Conservation (phyloP, 2,888 invertebrate species). For the Adelphocoris suturalis region DNA sequence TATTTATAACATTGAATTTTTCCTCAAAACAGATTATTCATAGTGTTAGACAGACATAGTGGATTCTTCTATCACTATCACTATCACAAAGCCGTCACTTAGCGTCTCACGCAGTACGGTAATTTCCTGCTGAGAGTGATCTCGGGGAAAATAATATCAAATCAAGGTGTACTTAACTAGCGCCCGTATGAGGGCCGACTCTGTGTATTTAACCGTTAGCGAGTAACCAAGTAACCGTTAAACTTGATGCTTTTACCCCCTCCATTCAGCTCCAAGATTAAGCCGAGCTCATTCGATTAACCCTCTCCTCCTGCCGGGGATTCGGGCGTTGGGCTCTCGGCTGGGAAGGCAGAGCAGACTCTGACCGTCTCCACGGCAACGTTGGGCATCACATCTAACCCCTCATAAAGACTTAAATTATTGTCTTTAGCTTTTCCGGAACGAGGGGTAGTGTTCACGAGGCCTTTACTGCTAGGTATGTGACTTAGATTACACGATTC, state of each 20-base stretch:
- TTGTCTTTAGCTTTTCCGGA: slow-evolving; percentile 61
- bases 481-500: slow-evolving; percentile 54
- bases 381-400: background rate
- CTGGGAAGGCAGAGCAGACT: slow-evolving; percentile 27
- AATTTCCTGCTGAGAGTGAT: background rate
- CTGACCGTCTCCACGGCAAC: slow-evolving; percentile 2
- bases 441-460: slow-evolving; percentile 43
- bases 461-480: slow-evolving; percentile 39
- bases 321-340: slow-evolving; percentile 1
- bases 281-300: slow-evolving; percentile 65
- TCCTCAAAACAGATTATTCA: too few species aligned
- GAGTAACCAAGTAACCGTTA: slow-evolving; percentile 56
- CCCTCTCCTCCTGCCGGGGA: background rate
- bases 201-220: slow-evolving; percentile 39
- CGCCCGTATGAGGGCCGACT: background rate
- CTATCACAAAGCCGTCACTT: too few species aligned
- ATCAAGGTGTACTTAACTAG: background rate
- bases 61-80: too few species aligned
- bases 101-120: background rate
- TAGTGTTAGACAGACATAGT: too few species aligned
- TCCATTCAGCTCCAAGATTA: slow-evolving; percentile 41
- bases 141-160: background rate
- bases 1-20: too few species aligned
- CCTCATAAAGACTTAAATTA: slow-evolving; percentile 62
- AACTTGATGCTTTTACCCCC: slow-evolving; percentile 57